Base-by-base conservation (phyloP, 2,888 invertebrate species). In the Melangyna quadrimaculata region DNA sequence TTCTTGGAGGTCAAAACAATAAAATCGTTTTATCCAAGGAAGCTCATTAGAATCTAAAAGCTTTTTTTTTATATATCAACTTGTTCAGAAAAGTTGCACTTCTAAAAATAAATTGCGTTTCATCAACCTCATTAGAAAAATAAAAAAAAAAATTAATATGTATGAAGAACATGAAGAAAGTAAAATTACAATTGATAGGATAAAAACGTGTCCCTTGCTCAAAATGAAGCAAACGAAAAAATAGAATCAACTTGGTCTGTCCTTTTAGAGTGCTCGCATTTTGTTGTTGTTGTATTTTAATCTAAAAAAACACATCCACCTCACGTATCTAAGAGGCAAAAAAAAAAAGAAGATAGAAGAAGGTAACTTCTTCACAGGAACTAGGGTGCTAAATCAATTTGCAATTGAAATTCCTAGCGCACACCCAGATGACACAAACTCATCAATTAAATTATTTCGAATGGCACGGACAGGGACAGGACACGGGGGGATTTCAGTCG, bases 401-500 rank as follows among this genome's bases (percentile, higher is more conserved):
- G 43, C 61, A 61, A 80, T 84, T 80, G 80, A 63, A 80, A 84
- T 84, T 84, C 80, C 70, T 40, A 40, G 53, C 71, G 69, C 71
- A 71, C 53, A 71, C 59, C 12, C 29, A 75, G 53, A 70, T 61
- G 67, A 77, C 75, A 80, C 79, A 84, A 80, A 77, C 75, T 84
- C 75, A 84, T 72, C 71, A 84, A 84, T 84, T 84, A 84, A 80
- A 84, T 84, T 69, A 84, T 77, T 72, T 74, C 51, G 51, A 73
- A 65, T 43, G 61, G 48, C 51, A 40, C 24, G 27, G 27, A 9
- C 6, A 5, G 0, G 19, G 45, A 43, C 8, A 10, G 27, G 29
- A 17, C 29, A 17, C 10, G 17, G 9, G 4, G 55, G 51, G 24
- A 14, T 51, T n/a, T n/a, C n/a, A n/a, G 22, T 24, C 3, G 24